Conservation (phyloP, 2,888 invertebrate genomes). For the Tipula helvola region DNA sequence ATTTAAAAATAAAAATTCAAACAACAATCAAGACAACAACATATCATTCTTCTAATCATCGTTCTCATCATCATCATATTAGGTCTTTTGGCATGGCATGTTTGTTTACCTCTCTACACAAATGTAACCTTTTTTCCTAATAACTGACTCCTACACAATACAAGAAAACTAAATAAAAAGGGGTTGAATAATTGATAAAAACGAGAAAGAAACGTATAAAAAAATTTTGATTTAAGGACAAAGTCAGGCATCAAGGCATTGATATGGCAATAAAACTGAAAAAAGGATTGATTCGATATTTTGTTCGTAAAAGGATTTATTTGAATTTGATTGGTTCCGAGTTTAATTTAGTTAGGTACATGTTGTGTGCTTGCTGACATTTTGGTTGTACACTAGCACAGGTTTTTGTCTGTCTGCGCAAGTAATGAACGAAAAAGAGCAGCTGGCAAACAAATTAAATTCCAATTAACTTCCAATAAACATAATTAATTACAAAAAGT, state of each 20-base stretch:
- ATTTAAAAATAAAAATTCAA: not conserved
- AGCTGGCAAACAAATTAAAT: too few species aligned
- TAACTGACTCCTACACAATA: not conserved
- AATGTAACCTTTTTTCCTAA: not conserved
- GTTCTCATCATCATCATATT: not conserved
- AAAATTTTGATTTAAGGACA: not conserved
- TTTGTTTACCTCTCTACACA: not conserved
- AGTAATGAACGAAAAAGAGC: too few species aligned
- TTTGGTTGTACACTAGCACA: too few species aligned
- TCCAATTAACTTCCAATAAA: too few species aligned
- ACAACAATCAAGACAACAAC: not conserved
- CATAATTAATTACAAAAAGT: too few species aligned
- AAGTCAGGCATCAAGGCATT: not conserved
- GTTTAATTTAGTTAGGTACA: not conserved
- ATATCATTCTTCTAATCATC: not conserved
- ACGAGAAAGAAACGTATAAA: not conserved
- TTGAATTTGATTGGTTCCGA: not conserved
- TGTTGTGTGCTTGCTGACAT: not conserved
- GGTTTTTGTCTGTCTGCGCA: too few species aligned
- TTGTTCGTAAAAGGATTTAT: not conserved
- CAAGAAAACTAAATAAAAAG: not conserved
- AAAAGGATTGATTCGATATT: not conserved
- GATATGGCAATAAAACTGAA: not conserved
- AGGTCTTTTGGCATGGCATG: not conserved
- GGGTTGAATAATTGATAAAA: not conserved